These are phyloP conservation scores for Cyprinodon variegatus DNA, from an alignment of 2,113 vertebrate genomes.

Conservation along the genomic window DNA sequence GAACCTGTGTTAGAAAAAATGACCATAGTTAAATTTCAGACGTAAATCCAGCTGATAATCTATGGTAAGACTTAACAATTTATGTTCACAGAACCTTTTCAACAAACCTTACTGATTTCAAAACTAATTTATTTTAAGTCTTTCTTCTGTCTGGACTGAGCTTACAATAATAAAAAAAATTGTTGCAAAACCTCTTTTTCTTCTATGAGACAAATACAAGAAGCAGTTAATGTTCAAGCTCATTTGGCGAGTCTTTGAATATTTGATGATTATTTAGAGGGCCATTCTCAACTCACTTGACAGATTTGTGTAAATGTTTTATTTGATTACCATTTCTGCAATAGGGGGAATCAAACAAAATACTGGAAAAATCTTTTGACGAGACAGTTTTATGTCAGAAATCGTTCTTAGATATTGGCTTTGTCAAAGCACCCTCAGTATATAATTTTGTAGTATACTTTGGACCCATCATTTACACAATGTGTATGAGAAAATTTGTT, in stretches of 20 bases:
- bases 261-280: neutral
- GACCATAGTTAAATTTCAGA: too few species aligned
- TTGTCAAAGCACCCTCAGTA: neutral
- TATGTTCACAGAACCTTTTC: too few species aligned
- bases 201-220: neutral
- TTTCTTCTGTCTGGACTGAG: too few species aligned
- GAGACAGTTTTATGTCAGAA: neutral
- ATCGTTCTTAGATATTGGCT: neutral
- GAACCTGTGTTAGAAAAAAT: too few species aligned
- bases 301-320: constrained; percentile 1
- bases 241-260: neutral
- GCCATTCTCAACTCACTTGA: neutral
- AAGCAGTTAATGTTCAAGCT: neutral
- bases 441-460: neutral
- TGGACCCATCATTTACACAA: neutral
- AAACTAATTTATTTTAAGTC: too few species aligned
- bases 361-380: neutral
- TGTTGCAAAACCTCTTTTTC: neutral
- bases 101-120: too few species aligned
- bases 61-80: too few species aligned
- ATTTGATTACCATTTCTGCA: neutral
- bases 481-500: neutral
- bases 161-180: neutral
- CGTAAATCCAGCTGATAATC: too few species aligned
- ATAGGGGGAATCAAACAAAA: neutral